These are phyloP conservation scores for Bufo bufo DNA, from an alignment of 2,113 vertebrate species.

Conservation along the genomic window DNA sequence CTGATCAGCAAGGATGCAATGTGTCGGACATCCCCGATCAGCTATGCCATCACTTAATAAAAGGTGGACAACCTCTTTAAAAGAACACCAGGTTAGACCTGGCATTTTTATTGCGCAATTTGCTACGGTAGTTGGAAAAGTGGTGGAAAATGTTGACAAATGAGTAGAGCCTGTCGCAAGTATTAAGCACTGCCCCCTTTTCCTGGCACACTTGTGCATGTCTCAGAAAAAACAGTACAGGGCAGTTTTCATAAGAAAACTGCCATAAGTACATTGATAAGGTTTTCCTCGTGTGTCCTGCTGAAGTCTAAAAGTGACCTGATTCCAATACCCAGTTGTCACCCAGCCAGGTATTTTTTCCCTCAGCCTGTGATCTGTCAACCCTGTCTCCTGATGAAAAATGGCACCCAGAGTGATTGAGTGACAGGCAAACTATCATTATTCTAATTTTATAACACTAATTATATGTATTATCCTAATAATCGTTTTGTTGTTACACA, in stretches of 20 bases:
- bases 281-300: not conserved
- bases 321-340: not conserved
- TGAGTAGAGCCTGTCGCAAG: no score
- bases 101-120: no score
- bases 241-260: no score
- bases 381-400: slow-evolving; percentile 45
- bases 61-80: no score
- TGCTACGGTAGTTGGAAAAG: no score
- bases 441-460: slow-evolving; percentile 59
- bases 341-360: slow-evolving; percentile 7
- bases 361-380: not conserved
- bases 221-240: not conserved
- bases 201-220: no score
- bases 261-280: not conserved
- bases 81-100: no score
- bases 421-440: slow-evolving; percentile 52
- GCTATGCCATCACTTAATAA: no score
- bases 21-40: no score
- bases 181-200: no score
- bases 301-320: not conserved
- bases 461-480: slow-evolving; percentile 59
- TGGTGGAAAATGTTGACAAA: no score
- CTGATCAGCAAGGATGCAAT: no score
- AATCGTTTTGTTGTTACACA: slow-evolving; percentile 58
- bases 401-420: slow-evolving; percentile 47